These are phyloP conservation scores for Cassiopea andromeda DNA, from an alignment of 30 jellyfish, hydroid and myxozoan genomes.

Conservation along the genomic window DNA sequence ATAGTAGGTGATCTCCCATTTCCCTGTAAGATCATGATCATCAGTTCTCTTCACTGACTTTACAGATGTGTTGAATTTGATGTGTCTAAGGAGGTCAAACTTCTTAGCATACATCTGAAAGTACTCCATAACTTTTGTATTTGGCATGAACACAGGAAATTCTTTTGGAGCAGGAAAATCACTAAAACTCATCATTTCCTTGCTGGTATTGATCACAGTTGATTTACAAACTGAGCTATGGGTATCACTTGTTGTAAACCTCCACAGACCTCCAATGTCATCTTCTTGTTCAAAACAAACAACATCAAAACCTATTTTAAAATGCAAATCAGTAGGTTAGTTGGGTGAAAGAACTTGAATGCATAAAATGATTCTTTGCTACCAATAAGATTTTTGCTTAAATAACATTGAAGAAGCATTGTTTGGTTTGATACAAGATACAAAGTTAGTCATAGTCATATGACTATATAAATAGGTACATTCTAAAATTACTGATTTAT, in stretches of 20 bases:
- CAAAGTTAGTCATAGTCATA: no score
- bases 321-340: background rate
- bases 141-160: conserved; percentile 87
- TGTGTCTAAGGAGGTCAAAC: conserved; percentile 54
- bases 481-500: no score
- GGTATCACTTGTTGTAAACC: conserved; percentile 58
- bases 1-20: conserved; percentile 68
- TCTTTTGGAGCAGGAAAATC: conserved; percentile 90
- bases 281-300: conserved; percentile 86
- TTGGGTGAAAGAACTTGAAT: no score
- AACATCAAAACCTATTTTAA: conserved; percentile 69
- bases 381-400: no score
- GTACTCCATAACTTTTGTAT: conserved; percentile 83
- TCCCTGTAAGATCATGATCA: conserved; percentile 70
- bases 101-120: conserved; percentile 61
- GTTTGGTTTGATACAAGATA: no score
- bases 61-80: conserved; percentile 71
- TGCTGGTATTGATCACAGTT: conserved; percentile 90
- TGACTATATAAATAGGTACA: no score
- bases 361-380: no score
- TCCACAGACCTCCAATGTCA: conserved; percentile 90
- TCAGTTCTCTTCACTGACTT: conserved; percentile 43
- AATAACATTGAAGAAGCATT: no score
- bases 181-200: conserved; percentile 92
- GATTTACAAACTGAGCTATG: conserved; percentile 88